Percentiles rank a stretch among this genome's conserved stretches.
These are phyloP conservation scores for Apoda limacodes DNA, from an alignment of 2,888 invertebrate genomes.

Conservation along the genomic window DNA sequence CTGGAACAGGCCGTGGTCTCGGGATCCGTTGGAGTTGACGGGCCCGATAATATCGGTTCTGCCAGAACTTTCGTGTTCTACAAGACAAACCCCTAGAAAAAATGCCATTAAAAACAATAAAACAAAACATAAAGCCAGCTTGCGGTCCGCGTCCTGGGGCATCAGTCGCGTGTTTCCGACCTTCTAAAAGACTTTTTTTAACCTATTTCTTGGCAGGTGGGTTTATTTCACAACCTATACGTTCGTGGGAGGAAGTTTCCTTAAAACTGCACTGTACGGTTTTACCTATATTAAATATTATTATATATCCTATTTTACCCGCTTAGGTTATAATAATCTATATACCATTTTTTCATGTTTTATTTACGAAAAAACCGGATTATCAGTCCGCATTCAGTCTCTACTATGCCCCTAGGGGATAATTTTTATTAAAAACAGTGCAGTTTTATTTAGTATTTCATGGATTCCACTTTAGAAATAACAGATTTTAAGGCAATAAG, in stretches of 20 bases:
- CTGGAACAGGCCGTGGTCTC: conserved; percentile 54
- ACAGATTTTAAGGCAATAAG: too few relatives aligned
- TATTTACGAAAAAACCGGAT: too few relatives aligned
- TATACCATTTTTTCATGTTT: too few relatives aligned
- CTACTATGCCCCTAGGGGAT: too few relatives aligned
- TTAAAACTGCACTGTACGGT: conserved; percentile 27
- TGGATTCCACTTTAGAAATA: too few relatives aligned
- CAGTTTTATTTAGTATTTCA: too few relatives aligned
- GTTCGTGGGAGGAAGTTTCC: conserved; percentile 67
- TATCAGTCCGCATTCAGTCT: too few relatives aligned
- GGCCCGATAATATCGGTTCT: conserved; percentile 51
- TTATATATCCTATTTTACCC: too few relatives aligned
- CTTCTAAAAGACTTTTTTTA: conserved; percentile 28
- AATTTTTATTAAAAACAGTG: too few relatives aligned
- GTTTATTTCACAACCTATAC: conserved; percentile 56
- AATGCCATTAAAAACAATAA: too few relatives aligned
- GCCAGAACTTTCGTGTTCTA: conserved; percentile 59
- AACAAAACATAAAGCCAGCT: not conserved
- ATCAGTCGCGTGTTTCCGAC: conserved; percentile 18
- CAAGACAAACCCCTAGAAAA: conserved; percentile 56
- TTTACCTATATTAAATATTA: conserved; percentile 3
- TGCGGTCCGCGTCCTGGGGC: conserved; percentile 12
- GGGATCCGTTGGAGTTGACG: conserved; percentile 56
- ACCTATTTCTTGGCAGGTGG: conserved; percentile 40
- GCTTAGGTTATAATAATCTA: too few relatives aligned